Evolutionary conservation across 23 tunicate genomes (phyloP).

Genomic region (Aplidium turbinatum): DNA sequence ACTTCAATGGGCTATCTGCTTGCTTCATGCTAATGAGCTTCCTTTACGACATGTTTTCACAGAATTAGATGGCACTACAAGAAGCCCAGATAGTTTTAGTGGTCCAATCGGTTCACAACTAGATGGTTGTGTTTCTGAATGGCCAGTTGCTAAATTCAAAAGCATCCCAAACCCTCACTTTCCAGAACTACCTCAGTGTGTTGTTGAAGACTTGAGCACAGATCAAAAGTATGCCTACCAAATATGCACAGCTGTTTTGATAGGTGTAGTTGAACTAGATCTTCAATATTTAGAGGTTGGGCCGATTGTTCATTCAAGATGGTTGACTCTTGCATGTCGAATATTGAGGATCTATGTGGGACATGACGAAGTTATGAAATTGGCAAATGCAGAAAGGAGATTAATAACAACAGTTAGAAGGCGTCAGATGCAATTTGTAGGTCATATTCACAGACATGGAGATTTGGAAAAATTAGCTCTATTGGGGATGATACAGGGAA

Average conservation of each 20-base stretch:
- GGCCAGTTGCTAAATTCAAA: slow-evolving; percentile 34
- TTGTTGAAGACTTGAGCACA: slow-evolving; percentile 29
- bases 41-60: slow-evolving; percentile 36
- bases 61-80: slow-evolving; percentile 28
- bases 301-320: slow-evolving; percentile 38
- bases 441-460: no score
- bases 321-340: slow-evolving; percentile 34
- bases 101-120: slow-evolving; percentile 30
- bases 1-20: slow-evolving; percentile 31
- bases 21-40: slow-evolving; percentile 27
- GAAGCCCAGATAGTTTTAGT: slow-evolving; percentile 30
- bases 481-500: no score
- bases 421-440: no score
- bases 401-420: no score
- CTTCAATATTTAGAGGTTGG: slow-evolving; percentile 34
- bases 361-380: no score
- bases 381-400: no score
- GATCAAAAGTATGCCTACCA: slow-evolving; percentile 34
- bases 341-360: slow-evolving; percentile 27
- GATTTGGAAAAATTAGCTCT: no score
- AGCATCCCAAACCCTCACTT: slow-evolving; percentile 26
- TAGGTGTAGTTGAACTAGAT: slow-evolving; percentile 16
- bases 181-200: slow-evolving; percentile 4
- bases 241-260: slow-evolving; percentile 29
- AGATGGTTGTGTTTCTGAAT: slow-evolving; percentile 32